Conservation (phyloP, 1,140 invertebrate species). For the Argopecten irradians region DNA sequence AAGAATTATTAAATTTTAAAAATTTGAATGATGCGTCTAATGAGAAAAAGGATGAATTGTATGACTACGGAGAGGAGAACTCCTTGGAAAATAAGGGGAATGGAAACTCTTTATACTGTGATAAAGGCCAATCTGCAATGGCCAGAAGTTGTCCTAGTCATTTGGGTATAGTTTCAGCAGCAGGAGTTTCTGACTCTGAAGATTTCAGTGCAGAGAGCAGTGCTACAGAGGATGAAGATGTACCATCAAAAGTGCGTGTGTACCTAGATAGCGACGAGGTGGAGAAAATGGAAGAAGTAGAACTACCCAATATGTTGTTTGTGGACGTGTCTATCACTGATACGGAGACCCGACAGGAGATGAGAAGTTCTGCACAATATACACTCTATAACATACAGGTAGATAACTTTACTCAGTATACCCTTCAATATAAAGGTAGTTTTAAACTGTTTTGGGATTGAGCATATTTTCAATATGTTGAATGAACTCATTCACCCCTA, state of each 20-base stretch:
- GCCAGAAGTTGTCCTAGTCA: slow-evolving; percentile 37
- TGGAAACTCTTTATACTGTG: slow-evolving; percentile 24
- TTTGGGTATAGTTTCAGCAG: neutral
- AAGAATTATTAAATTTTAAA: neutral
- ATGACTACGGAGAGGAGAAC: neutral
- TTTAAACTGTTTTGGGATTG: too few relatives aligned
- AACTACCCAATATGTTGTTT: slow-evolving; percentile 72
- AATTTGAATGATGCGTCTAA: neutral
- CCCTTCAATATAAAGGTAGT: too few relatives aligned
- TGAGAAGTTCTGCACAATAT: slow-evolving; percentile 54
- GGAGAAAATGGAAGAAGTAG: neutral
- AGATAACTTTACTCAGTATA: slow-evolving; percentile 12
- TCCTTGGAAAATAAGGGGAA: neutral
- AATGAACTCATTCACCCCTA: too few relatives aligned
- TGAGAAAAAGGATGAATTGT: neutral
- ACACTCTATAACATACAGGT: slow-evolving; percentile 63
- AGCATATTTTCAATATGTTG: too few relatives aligned
- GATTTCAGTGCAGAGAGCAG: neutral
- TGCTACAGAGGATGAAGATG: neutral
- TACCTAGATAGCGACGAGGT: slow-evolving; percentile 16
- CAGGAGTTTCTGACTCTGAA: slow-evolving; percentile 16
- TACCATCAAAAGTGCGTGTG: neutral
- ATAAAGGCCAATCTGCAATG: neutral
- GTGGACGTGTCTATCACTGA: slow-evolving; percentile 55
- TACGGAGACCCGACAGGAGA: slow-evolving; percentile 52